Evolutionary conservation across 2,888 invertebrate species (phyloP).

Genomic region (Ditula angustiorana): DNA sequence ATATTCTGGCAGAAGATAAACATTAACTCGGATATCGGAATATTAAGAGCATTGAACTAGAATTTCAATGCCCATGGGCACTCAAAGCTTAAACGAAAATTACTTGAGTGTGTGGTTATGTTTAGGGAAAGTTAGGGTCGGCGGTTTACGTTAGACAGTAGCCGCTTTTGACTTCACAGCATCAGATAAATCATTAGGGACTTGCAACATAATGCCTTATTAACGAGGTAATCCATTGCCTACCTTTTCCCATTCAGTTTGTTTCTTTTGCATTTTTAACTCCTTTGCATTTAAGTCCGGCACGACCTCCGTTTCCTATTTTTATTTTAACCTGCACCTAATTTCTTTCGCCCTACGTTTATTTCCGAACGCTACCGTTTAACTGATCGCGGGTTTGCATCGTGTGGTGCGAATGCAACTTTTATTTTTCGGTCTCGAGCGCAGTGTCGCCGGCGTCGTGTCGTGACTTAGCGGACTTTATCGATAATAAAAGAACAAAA

Average conservation of each 20-base stretch:
- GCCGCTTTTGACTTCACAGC: conserved; percentile 47
- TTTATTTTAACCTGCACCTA: conserved; percentile 61
- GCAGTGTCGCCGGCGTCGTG: conserved; percentile 51
- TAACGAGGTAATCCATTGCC: conserved; percentile 54
- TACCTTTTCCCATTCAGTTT: conserved; percentile 51
- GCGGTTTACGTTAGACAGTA: conserved; percentile 51
- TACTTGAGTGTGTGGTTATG: conserved; percentile 54
- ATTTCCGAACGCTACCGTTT: conserved; percentile 70
- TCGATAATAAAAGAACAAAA: conserved; percentile 57
- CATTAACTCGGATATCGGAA: conserved; percentile 43
- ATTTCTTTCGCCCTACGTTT: conserved; percentile 56
- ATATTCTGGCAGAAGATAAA: conserved; percentile 16
- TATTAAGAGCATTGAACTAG: conserved; percentile 30
- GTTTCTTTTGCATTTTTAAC: conserved; percentile 48
- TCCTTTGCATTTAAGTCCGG: conserved; percentile 52
- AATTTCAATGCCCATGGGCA: conserved; percentile 42
- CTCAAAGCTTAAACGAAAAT: conserved; percentile 46
- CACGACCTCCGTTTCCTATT: conserved; percentile 56
- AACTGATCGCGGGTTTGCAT: conserved; percentile 71
- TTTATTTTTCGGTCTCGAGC: conserved; percentile 54
- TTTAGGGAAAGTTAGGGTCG: conserved; percentile 52
- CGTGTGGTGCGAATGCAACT: conserved; percentile 63
- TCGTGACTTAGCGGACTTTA: conserved; percentile 65
- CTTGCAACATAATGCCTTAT: conserved; percentile 60
- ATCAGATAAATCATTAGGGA: conserved; percentile 61